Base-by-base conservation (phyloP, 2,113 vertebrate genomes). In the Gavialis gangeticus region DNA sequence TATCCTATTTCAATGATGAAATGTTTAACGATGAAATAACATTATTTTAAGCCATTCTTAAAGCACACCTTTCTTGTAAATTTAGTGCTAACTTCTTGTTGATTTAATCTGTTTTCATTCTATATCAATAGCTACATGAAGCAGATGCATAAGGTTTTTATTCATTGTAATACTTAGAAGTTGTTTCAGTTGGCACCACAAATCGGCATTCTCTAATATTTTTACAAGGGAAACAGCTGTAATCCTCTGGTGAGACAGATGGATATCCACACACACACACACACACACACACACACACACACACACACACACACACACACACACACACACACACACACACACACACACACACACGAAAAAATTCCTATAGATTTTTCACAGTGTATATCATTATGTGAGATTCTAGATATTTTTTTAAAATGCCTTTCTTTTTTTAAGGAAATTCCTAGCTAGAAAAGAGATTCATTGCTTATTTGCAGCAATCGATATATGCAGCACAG, bases 401-500 rank as follows among this genome's bases (percentile, higher is more conserved):
- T n/a, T 63, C 28, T 79, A 82, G 22, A 16, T 76, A 58, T 25
- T 16, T 92, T 84, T 46, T 67, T 64, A 77, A 82, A 80, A n/a
- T 17, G 59, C 10, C 24, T 12, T 56, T 59, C 12, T 76, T 93
- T 12, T 46, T 46, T 46, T 75, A 46, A 13, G 37, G 34, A 24
- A 63, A 55, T 84, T 83, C 28, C 0, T 75, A 55, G 78, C 46
- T 37, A 78, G 56, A 37, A 87, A 85, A 71, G 81, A 3, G 6
- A 10, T 79, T 82, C 79, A 37, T 25, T 63, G 79, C 22, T 18
- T 73, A 0, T 91, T 82, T 56, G 28, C 24, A 92, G 12, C 17
- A 57, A 24, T 30, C 15, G 2, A 2, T 1, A 4, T 15, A 0
- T 34, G 77, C 34, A 1, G 15, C 76, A 56, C 83, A 3, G 0